Evolutionary conservation across 2,797 vertebrate genomes (phyloP), one percentile per base, ranked within the genome.

Genomic region (Florisuga fusca): DNA sequence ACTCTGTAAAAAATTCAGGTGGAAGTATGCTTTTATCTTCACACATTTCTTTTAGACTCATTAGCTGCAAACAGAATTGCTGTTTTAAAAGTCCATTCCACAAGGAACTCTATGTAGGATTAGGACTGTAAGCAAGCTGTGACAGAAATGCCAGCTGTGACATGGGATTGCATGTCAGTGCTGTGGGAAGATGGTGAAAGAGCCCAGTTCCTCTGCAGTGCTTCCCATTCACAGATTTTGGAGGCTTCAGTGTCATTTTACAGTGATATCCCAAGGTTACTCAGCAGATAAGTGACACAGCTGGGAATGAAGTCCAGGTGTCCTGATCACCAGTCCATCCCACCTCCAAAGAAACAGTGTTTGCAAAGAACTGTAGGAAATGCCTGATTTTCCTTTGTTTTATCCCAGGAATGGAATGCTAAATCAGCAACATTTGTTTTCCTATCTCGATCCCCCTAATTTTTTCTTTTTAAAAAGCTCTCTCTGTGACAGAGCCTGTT

Each of bases 141-240:
- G 82, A 87, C 92, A 94, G 76, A 87, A 96, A 85, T 74, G 92
- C 78, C 93, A 93, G 84, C 94, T 97, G 93, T 88, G 89, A 63
- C 87, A 81, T 0, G 50, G 80, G 73, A 91, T 81, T 91, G 79
- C 12, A 19, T 89, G 84, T 87, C 93, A 88, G 63, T 54, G 46
- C 82, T 89, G 62, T 84, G 82, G 82, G 82, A 95, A 85, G 82
- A 72, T 33, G 72, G 84, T 0, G 6, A 71, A 87, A 88, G 38
- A 85, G 46, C 38, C 59, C 20, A 26, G 63, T 79, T 90, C 57
- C 61, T 66, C 31, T 6, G 46, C 11, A 76, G 45, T 27, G 29
- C 66, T 93, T 92, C 64, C 75, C 87, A 71, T 85, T 80, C 50
- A 59, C 2, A 69, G 66, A 75, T 77, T 71, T 76, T 82, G 45